phyloP scores from a whole-genome alignment of 2,888 invertebrate species.

The Pandemis heparana region DNA sequence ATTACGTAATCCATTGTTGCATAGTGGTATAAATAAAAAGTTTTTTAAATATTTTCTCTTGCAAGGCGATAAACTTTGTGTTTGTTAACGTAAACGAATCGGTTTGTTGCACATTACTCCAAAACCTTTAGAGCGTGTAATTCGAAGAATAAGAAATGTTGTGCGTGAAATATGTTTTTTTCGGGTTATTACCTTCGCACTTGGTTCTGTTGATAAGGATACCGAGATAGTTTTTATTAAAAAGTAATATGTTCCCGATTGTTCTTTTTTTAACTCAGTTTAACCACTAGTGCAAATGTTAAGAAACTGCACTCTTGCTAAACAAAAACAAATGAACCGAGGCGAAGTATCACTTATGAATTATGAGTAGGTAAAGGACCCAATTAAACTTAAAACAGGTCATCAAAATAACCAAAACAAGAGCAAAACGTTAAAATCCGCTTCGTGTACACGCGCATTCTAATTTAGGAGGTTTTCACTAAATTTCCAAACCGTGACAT shows the following conservation, averaged over 20 bases:
- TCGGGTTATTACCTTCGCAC: slow-evolving; percentile 9
- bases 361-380: not conserved
- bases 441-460: slow-evolving; percentile 45
- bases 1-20: slow-evolving; percentile 1
- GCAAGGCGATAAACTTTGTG: slow-evolving; percentile 32
- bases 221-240: not conserved
- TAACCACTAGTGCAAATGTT: too few relatives aligned
- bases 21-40: not conserved
- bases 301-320: too few relatives aligned
- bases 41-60: not conserved
- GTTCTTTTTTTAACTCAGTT: too few relatives aligned
- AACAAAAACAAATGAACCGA: too few relatives aligned
- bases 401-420: not conserved
- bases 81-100: slow-evolving; percentile 38
- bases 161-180: slow-evolving; percentile 18
- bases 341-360: too few relatives aligned
- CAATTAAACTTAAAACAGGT: not conserved
- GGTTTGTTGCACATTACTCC: slow-evolving; percentile 19
- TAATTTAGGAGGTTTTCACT: slow-evolving; percentile 63
- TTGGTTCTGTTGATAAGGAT: not conserved
- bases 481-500: slow-evolving; percentile 73
- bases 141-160: slow-evolving; percentile 25
- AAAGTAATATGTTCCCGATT: not conserved
- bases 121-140: slow-evolving; percentile 19
- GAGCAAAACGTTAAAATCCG: not conserved